These are phyloP conservation scores for Ametastegia equiseti DNA, from an alignment of 2,888 invertebrate genomes.

Conservation along the genomic window DNA sequence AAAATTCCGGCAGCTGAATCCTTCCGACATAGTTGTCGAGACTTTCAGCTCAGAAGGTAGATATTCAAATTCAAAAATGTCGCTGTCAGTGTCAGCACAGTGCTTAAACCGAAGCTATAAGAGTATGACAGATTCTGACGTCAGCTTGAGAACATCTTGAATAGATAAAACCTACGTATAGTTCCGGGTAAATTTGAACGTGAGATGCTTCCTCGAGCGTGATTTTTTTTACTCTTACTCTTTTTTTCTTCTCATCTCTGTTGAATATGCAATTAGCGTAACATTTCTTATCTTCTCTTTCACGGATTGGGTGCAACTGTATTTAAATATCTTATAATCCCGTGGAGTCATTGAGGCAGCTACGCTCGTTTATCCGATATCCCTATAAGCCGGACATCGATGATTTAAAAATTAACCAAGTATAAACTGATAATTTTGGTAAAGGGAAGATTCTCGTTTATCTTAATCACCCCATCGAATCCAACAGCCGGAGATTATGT, in stretches of 20 bases:
- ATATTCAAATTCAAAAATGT: constrained; percentile 22
- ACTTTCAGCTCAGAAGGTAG: constrained; percentile 15
- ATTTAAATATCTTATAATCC: background rate
- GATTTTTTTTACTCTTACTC: background rate
- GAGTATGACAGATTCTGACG: background rate
- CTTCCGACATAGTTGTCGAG: background rate
- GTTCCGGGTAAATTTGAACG: background rate
- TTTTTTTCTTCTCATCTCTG: background rate
- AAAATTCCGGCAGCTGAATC: constrained; percentile 17
- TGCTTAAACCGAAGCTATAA: background rate
- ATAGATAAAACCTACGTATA: background rate
- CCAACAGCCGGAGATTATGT: constrained; percentile 46
- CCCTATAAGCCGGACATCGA: background rate
- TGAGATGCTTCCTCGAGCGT: background rate
- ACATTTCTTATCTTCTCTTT: background rate
- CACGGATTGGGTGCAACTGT: background rate
- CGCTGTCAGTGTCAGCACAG: background rate
- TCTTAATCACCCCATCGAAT: constrained; percentile 22
- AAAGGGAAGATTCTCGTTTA: background rate
- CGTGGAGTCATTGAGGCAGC: background rate
- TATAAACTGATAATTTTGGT: background rate
- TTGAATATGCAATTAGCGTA: constrained; percentile 1
- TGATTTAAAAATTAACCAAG: background rate
- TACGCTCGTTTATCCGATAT: background rate
- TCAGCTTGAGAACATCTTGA: background rate